A percentile compares a stretch with the other conserved stretches of the same genome.
Evolutionary conservation across 2,113 vertebrate species (phyloP).

Genomic region (Suncus etruscus): DNA sequence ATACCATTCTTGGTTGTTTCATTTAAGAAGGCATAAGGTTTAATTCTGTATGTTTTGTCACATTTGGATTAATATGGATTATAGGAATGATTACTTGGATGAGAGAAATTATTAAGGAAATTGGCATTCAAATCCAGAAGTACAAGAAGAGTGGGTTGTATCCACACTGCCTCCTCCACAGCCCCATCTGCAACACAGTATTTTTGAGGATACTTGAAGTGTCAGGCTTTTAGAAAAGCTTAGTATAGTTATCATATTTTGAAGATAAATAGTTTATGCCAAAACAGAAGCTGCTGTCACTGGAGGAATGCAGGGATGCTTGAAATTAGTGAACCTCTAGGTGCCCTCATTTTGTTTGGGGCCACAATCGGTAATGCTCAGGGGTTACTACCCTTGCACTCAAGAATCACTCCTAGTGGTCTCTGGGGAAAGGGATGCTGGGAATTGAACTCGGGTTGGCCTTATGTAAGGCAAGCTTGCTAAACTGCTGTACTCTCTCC

Average conservation of each 20-base stretch:
- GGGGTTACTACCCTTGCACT: too few species aligned
- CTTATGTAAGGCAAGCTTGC: too few species aligned
- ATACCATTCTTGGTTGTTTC: slow-evolving; percentile 51
- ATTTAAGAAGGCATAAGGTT: slow-evolving; percentile 23
- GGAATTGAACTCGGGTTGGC: too few species aligned
- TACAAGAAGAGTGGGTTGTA: slow-evolving; percentile 25
- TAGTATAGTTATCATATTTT: slow-evolving; percentile 59
- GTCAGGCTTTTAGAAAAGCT: slow-evolving; percentile 64
- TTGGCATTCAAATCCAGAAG: slow-evolving; percentile 44
- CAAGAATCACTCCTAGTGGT: too few species aligned
- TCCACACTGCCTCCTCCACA: slow-evolving; percentile 18
- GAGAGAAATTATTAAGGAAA: slow-evolving; percentile 38
- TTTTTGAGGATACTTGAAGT: slow-evolving; percentile 55
- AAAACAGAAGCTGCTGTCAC: slow-evolving; percentile 47
- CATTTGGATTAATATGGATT: slow-evolving; percentile 45
- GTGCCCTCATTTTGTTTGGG: not conserved
- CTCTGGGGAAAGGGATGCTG: too few species aligned
- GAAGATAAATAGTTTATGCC: slow-evolving; percentile 62
- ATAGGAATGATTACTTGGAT: slow-evolving; percentile 50
- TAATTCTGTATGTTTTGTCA: slow-evolving; percentile 41
- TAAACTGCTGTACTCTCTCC: too few species aligned
- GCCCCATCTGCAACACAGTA: slow-evolving; percentile 5
- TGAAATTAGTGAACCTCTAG: slow-evolving; percentile 52
- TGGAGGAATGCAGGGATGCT: slow-evolving; percentile 44
- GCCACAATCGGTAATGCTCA: too few species aligned